Evolutionary conservation across 1,140 invertebrate species (phyloP).

Genomic region (Drosophila eugracilis): DNA sequence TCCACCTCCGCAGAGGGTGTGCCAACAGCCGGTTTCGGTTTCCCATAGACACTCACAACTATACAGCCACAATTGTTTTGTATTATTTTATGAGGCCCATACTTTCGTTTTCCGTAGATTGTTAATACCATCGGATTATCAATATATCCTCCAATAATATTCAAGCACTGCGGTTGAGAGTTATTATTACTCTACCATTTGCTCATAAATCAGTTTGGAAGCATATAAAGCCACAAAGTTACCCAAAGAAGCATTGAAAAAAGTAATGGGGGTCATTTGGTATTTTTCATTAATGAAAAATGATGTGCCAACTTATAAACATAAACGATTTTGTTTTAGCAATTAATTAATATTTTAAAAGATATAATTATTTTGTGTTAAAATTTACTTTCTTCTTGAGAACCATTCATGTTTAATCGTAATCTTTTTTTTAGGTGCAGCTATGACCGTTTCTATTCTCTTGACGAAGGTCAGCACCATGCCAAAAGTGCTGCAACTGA

Average conservation of each 20-base stretch:
- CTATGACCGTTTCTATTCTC: slow-evolving; percentile 60
- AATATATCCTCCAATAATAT: slow-evolving; percentile 58
- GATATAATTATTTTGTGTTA: no score
- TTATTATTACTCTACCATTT: slow-evolving; percentile 40
- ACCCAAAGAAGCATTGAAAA: slow-evolving; percentile 12
- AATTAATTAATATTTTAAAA: not conserved
- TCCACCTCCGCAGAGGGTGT: slow-evolving; percentile 75
- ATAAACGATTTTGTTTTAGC: not conserved
- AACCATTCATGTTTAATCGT: no score
- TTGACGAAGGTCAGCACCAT: slow-evolving; percentile 65
- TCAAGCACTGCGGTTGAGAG: slow-evolving; percentile 32
- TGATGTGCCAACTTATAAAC: not conserved
- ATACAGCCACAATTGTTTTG: slow-evolving; percentile 31
- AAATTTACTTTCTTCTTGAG: not conserved
- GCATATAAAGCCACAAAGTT: slow-evolving; percentile 16
- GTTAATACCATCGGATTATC: slow-evolving; percentile 43
- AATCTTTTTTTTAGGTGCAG: slow-evolving; percentile 14
- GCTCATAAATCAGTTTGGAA: slow-evolving; percentile 49
- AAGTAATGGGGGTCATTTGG: not conserved
- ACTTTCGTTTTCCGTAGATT: slow-evolving; percentile 69
- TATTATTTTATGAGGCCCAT: slow-evolving; percentile 35
- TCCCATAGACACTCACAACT: slow-evolving; percentile 23
- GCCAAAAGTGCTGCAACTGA: slow-evolving; percentile 47
- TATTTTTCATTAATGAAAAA: not conserved
- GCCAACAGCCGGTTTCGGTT: slow-evolving; percentile 65